Evolutionary conservation across 2,113 vertebrate genomes (phyloP), one percentile per base, ranked within the genome.

Genomic region (Nibea albiflora): DNA sequence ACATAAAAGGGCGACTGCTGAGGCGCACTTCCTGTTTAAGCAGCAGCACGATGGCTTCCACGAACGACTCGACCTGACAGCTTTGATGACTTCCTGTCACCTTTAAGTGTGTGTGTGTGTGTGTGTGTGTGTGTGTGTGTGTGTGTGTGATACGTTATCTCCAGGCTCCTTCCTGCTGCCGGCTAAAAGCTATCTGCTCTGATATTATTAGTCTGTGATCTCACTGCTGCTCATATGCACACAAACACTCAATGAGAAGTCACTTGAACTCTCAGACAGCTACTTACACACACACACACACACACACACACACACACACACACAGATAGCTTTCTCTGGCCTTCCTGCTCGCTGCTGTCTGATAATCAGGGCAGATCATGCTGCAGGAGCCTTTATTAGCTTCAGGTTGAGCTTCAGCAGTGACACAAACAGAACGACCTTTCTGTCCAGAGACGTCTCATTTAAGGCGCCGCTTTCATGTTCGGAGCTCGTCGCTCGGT

Each of bases 351-450:
- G 1, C 31, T 17, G 0, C 35, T 4, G 28, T 4, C 76, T 80
- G 78, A 88, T 86, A 82, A 84, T 86, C 69, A 83, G 69, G 10
- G 22, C 65, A 69, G 78, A 86, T 84, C 52, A 54, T 69, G 75
- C 76, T 58, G 62, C 71, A n/a, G 79, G 49, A 79, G 75, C 72
- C 72, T 69, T 84, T 85, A 82, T 82, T 80, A 84, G 68, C 78
- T 24, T 42, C 24, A 15, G 4, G 26, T 9, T 72, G 75, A 67
- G 61, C 35, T 39, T 63, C 78, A 70, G n/a, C 75, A 39, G 42
- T 9, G 24, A 63, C 75, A 78, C 54, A 50, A 84, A 83, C 73
- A 83, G 26, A 17, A 49, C 75, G 76, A 85, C 79, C 82, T 84
- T 80, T 85, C 35, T 11, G 26, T 73, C 61, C 44, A 49, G 2